These are phyloP conservation scores for Eupithecia subfuscata DNA, from an alignment of 2,888 invertebrate genomes.

Conservation along the genomic window DNA sequence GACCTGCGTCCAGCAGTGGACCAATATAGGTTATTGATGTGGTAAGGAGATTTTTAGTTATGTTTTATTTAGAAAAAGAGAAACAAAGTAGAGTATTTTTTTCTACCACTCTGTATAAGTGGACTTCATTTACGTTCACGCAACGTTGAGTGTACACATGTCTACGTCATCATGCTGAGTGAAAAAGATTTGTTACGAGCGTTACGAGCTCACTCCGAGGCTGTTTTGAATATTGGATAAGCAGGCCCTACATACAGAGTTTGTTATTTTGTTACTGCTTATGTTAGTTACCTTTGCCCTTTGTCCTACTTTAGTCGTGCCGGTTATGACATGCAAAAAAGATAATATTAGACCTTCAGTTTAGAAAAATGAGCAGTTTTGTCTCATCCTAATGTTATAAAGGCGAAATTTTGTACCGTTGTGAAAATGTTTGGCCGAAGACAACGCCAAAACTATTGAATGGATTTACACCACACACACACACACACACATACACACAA, in stretches of 20 bases:
- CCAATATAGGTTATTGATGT: too few species aligned
- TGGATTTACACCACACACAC: too few species aligned
- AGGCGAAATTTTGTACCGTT: too few species aligned
- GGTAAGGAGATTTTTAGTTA: too few species aligned
- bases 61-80: too few species aligned
- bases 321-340: background rate
- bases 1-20: too few species aligned
- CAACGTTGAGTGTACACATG: constrained; percentile 25
- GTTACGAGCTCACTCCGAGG: constrained; percentile 22
- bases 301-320: background rate
- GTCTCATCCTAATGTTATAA: too few species aligned
- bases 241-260: background rate
- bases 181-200: constrained; percentile 34
- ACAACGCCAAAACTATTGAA: too few species aligned
- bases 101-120: constrained; percentile 4
- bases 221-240: constrained; percentile 27
- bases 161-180: constrained; percentile 26
- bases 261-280: background rate
- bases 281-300: background rate
- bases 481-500: too few species aligned
- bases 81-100: too few species aligned
- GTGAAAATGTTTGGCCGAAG: too few species aligned
- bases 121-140: constrained; percentile 7
- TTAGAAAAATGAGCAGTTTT: too few species aligned
- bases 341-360: background rate